Percentiles rank a stretch among this genome's conserved stretches.
Evolutionary conservation across 2,888 invertebrate species (phyloP).

Genomic region (Diaprepes abbreviatus): DNA sequence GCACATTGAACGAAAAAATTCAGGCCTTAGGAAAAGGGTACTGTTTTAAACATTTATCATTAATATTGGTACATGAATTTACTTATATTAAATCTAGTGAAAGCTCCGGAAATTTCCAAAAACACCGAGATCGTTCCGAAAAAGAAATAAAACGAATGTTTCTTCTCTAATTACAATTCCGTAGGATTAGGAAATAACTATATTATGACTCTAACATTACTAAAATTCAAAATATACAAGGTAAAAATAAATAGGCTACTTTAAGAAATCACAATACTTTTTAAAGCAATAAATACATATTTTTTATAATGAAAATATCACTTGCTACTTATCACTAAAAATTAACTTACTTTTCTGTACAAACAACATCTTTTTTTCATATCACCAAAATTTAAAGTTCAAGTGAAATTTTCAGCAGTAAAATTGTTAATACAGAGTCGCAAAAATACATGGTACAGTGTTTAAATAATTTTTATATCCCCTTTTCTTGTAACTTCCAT

Average conservation of each 20-base stretch:
- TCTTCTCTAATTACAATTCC: not conserved
- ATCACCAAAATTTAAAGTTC: conserved; percentile 13
- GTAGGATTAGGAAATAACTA: not conserved
- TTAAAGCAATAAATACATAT: conserved; percentile 21
- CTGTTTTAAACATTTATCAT: conserved; percentile 19
- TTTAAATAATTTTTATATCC: not conserved
- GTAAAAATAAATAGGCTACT: conserved; percentile 17
- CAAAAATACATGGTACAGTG: not conserved
- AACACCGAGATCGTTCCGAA: conserved; percentile 57
- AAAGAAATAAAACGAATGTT: conserved; percentile 37
- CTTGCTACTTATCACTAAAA: conserved; percentile 11
- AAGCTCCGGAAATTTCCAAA: conserved; percentile 45
- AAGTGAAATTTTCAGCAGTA: conserved; percentile 6
- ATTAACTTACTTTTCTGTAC: conserved; percentile 33
- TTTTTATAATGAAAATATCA: conserved; percentile 10
- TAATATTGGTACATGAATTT: conserved; percentile 33
- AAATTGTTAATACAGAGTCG: not conserved
- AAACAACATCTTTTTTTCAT: conserved; percentile 21
- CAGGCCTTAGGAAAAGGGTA: conserved; percentile 31
- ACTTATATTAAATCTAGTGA: conserved; percentile 22
- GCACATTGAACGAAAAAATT: conserved; percentile 24
- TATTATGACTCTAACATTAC: not conserved
- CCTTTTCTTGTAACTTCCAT: too few species aligned
- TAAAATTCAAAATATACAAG: conserved; percentile 15
- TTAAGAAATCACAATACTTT: conserved; percentile 27